phyloP scores from a whole-genome alignment of 2,797 vertebrate genomes.

The Harpagifer antarcticus region DNA sequence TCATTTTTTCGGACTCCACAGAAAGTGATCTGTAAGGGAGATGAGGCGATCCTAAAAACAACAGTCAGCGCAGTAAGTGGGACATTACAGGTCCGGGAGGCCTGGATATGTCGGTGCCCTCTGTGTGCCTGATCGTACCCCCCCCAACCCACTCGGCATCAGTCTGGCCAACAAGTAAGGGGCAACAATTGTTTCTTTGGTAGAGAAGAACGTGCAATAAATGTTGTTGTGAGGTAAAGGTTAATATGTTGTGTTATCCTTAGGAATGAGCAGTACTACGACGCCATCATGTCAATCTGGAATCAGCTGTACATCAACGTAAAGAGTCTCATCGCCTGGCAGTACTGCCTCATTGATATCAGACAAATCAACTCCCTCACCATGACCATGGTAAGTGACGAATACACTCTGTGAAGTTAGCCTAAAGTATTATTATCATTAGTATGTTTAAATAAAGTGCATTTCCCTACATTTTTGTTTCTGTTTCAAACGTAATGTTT shows the following conservation, averaged over 20 bases:
- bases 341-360: conserved; percentile 93
- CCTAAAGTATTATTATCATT: neutral
- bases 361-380: conserved; percentile 89
- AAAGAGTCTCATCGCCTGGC: conserved; percentile 96
- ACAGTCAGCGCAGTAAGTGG: conserved; percentile 97
- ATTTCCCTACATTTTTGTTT: neutral
- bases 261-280: conserved; percentile 96
- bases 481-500: conserved; percentile 3
- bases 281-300: conserved; percentile 94
- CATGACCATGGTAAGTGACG: conserved; percentile 85
- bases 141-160: conserved; percentile 90
- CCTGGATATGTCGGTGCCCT: conserved; percentile 95
- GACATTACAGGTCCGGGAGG: conserved; percentile 94
- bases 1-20: conserved; percentile 59
- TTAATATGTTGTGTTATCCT: conserved; percentile 13
- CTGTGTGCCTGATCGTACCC: conserved; percentile 93
- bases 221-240: neutral
- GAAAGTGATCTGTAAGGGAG: conserved; percentile 92
- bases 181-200: neutral
- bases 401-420: no score
- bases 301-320: conserved; percentile 97
- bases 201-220: neutral
- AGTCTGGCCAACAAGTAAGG: conserved; percentile 92
- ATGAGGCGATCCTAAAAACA: conserved; percentile 97
- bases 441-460: neutral